Percentiles rank a stretch among this genome's conserved stretches.
Conservation (phyloP, 2,888 invertebrate species). For the Calameuta filiformis region DNA sequence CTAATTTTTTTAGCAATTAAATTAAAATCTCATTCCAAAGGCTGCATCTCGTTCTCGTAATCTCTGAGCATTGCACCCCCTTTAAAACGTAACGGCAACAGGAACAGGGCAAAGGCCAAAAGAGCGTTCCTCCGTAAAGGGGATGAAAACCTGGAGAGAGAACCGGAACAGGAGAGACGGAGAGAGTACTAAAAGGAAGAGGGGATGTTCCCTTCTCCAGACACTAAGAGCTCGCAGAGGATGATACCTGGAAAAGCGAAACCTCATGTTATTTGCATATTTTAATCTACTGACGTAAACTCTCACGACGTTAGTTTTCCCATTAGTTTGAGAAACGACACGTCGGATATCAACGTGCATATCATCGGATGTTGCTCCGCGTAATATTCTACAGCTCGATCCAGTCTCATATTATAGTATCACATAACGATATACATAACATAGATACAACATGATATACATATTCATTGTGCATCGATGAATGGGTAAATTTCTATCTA, state of each 20-base stretch:
- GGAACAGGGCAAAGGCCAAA: not conserved
- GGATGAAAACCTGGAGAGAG: not conserved
- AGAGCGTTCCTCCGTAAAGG: not conserved
- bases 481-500: not conserved
- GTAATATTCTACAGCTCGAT: not conserved
- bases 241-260: constrained; percentile 1
- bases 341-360: not conserved
- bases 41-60: not conserved
- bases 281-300: constrained; percentile 58
- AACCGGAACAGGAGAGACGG: not conserved
- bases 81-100: not conserved
- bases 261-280: constrained; percentile 55
- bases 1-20: not conserved
- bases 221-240: not conserved
- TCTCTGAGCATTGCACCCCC: not conserved
- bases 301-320: constrained; percentile 42
- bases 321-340: constrained; percentile 33
- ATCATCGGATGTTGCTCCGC: not conserved
- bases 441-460: not conserved
- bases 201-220: not conserved
- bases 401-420: not conserved
- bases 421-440: not conserved
- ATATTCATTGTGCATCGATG: not conserved
- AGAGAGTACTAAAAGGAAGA: not conserved
- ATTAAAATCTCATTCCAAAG: not conserved